phyloP scores from a whole-genome alignment of 2,888 invertebrate species.

The Gandaritis pyraliata region DNA sequence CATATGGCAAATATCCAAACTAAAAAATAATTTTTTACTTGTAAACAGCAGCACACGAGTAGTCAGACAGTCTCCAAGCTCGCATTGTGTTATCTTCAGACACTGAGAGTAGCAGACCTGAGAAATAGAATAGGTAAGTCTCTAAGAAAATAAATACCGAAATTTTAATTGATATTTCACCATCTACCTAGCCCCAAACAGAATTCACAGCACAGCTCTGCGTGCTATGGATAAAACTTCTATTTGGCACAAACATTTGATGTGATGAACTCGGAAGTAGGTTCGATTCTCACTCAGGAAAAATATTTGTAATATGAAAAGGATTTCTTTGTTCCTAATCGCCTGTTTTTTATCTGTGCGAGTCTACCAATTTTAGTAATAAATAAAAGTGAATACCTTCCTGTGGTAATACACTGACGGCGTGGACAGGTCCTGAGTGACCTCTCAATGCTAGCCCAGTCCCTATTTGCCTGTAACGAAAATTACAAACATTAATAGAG shows the following conservation, averaged over 20 bases:
- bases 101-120: constrained; percentile 84
- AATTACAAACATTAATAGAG: no score
- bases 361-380: no score
- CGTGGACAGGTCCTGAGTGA: constrained; percentile 89
- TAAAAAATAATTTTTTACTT: no score
- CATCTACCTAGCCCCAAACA: no score
- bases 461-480: constrained; percentile 76
- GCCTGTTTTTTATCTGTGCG: no score
- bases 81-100: constrained; percentile 91
- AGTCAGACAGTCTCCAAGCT: constrained; percentile 89
- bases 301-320: constrained; percentile 46
- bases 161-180: no score
- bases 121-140: constrained; percentile 72
- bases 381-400: constrained; percentile 53
- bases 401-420: constrained; percentile 84
- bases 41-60: constrained; percentile 88
- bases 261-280: no score
- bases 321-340: constrained; percentile 61
- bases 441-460: constrained; percentile 87
- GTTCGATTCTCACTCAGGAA: no score
- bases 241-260: no score
- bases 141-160: constrained; percentile 54
- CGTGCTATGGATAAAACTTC: no score
- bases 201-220: no score
- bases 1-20: no score